Base-by-base conservation (phyloP, 2,888 invertebrate species). In the Drosophila prolongata region DNA sequence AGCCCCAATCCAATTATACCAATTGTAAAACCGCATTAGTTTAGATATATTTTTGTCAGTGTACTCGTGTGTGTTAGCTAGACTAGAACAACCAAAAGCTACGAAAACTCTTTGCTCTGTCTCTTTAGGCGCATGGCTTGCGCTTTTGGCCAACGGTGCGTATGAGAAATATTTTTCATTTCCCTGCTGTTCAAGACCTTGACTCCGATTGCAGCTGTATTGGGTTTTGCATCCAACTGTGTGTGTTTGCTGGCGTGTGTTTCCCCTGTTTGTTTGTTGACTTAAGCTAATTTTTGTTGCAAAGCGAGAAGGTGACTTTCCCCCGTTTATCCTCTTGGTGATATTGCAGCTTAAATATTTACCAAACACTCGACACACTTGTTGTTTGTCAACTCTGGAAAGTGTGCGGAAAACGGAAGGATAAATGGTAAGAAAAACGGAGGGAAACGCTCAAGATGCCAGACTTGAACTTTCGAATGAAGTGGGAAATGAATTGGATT, bases 61-160 rank as follows among this genome's bases (percentile, higher is more conserved):
- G 62, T 40, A 42, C 4, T 37, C 30, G n/a, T 61, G 38, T 62
- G 61, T 35, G 62, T 27, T 46, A 34, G 49, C 62, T 42, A 64
- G 62, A 53, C 64, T 53, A 53, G 27, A 53, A 43, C 57, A 55
- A 52, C 55, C 49, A 52, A 66, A 56, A 34, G 30, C 68, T 53
- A 47, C 44, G 24, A 50, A 52, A 44, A 40, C 56, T 53, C 53
- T 76, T 70, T 55, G 43, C 61, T 61, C 46, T 65, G 60, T 77
- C 55, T 60, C 55, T 61, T 78, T 70, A 68, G 76, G 71, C 71
- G 77, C 72, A 62, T 71, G 43, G 75, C 53, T 65, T 75, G 82
- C 77, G 65, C 65, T 75, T 77, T 75, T 71, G 72, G 78, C 73
- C 80, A 85, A 76, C 78, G 58, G 58, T 78, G 83, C 80, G 78